Evolutionary conservation across 2,113 vertebrate genomes (phyloP), one percentile per base, ranked within the genome.

Genomic region (Chionis minor): DNA sequence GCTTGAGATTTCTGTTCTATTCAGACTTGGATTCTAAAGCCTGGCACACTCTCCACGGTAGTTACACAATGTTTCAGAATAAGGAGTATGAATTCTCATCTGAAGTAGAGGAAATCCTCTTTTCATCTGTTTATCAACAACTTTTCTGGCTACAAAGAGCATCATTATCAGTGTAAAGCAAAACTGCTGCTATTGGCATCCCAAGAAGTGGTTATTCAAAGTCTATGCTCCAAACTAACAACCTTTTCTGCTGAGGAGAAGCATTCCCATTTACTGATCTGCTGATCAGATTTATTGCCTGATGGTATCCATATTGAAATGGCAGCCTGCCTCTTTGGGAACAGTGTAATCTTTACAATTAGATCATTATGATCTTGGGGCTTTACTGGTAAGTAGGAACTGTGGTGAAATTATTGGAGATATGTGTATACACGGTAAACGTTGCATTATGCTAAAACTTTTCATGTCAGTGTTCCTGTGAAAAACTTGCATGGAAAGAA

Each of bases 61-160:
- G 51, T 88, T 93, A 81, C 54, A 81, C 40, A 67, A 1, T 52
- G 35, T 70, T 92, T 92, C 80, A 83, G 52, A n/a, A 32, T 78
- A 83, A 94, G 80, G 42, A 78, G 40, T 77, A 52, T 70, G 65
- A 91, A 81, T 93, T 86, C 80, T 69, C 17, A 56, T 26, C 62
- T 30, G 56, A 93, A 93, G 38, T 15, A 78, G 69, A 74, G 55
- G 88, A 94, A 86, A 74, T 88, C 28, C 12, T 90, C 56, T 88
- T 95, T 94, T 95, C 51, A 67, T 95, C 54, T 65, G 11, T 82
- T 95, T 72, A 56, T 94, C 82, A 88, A 35, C 80, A 90, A 86
- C 56, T 66, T 86, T 83, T 86, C 75, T 90, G 45, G 90, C 82
- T 88, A 90, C 55, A 61, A 71, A 92, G 86, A 88, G 55, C 16